Base-by-base conservation (phyloP, 2,888 invertebrate species). In the Napeogenes inachia region DNA sequence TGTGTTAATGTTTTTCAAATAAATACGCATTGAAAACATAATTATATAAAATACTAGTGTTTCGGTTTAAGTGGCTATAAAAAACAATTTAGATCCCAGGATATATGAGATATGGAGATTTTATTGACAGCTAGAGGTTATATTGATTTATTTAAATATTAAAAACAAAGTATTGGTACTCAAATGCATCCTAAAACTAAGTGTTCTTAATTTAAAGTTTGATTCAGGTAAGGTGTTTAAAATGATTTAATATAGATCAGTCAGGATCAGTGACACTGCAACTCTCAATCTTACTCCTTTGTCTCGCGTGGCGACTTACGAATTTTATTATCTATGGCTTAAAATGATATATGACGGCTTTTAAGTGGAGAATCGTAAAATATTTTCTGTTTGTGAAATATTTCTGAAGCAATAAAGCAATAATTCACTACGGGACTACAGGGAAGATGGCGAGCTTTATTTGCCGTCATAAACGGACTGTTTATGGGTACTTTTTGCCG, bases 331-430 rank as follows among this genome's bases (percentile, higher is more conserved):
- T 89, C 89, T 89, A 90, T 88, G 86, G 87, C 89, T 89, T 89
- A 87, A 89, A 89, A 89, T 90, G 89, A 90, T 88, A 89, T 90
- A 90, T 77, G 84, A 70, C 85, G 80, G 81, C 87, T 87, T 87
- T 89, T 88, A 89, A 90, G 85, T 88, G 85, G 87, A 81, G 89
- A 87, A 89, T 89, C 89, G 88, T 90, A 90, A 90, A 90, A 90
- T 89, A 89, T 90, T 89, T 89, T 89, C 89, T 89, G 90, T 90
- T 89, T 90, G 90, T 88, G 87, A 89, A 89, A 90, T 89, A 89
- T 90, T 89, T 89, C 89, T 87, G 88, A 88, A 81, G 90, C 89
- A 89, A 90, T 90, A 90, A 89, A 90, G 90, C 89, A 89, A 89
- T 90, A 90, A 89, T 87, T 90, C 89, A 90, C 88, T 88, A 88